Evolutionary conservation across 2,797 vertebrate species (phyloP), one percentile per base, ranked within the genome.

Genomic region (Melanotaenia trifasciata): DNA sequence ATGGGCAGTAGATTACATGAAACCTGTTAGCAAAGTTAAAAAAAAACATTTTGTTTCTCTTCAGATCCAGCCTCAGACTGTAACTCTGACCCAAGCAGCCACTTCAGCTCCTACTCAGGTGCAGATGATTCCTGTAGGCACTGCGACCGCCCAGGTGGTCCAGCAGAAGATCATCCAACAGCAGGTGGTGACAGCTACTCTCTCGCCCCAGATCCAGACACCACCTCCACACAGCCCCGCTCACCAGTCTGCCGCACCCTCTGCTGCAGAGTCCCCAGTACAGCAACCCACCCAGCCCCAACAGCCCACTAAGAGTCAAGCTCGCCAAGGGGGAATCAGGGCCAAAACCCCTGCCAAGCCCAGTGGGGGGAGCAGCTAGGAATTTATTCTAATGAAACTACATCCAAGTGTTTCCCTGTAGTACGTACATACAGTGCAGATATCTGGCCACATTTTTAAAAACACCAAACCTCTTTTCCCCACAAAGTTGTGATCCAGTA

Each of bases 161-260:
- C 96, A 96, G 79, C 96, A 96, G 90, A 97, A 97, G 63, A 94
- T 97, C 43, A 51, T 94, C 35, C 96, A 96, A 78, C 96, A 96
- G 87, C 96, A 96, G 86, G 96, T 96, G 0, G 95, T 96, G 64
- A 92, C 94, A 0, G 90, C 95, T 0, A 92, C 95, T 6, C 90
- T 94, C 0, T 96, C 96, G 0, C 94, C 96, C 0, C 96, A 97
- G 91, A 95, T 97, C 60, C 92, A 94, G 84, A 93, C 94, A 0
- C 94, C 96, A 0, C 94, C 95, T 3, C 93, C 95, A 14, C 95
- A 96, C 90, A 96, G 96, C 86, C 94, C 96, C 2, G 93, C 94
- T 74, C 96, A 96, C 87, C 87, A 95, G 78, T 1, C 91, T 0
- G 10, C 92, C 0, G 77, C 90, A 0, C 50, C 87, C 26, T 87